Percentiles rank a stretch among this genome's conserved stretches.
phyloP scores from a whole-genome alignment of 2,113 vertebrate genomes.

The Turnix velox region DNA sequence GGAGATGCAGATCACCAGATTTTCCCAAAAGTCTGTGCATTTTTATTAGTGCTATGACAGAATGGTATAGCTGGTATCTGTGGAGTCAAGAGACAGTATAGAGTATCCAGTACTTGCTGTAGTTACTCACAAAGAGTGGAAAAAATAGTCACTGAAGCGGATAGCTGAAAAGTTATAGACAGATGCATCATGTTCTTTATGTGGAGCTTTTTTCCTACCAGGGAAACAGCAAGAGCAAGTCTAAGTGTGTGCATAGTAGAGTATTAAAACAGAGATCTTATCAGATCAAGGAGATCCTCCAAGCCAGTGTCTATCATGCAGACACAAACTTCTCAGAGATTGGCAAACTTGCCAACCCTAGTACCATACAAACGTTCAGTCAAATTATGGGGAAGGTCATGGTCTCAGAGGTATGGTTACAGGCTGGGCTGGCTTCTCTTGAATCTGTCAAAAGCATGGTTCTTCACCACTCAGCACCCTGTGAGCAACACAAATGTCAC shows the following conservation, averaged over 20 bases:
- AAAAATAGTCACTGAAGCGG: neutral
- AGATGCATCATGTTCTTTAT: neutral
- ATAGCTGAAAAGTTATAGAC: neutral
- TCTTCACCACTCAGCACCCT: neutral
- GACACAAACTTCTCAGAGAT: neutral
- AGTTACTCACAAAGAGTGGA: neutral
- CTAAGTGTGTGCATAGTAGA: neutral
- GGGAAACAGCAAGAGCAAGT: neutral
- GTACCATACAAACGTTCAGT: neutral
- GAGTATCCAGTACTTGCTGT: neutral
- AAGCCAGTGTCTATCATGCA: neutral
- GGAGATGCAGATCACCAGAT: neutral
- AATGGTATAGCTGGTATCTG: neutral
- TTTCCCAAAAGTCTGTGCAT: neutral
- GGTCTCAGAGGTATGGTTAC: neutral
- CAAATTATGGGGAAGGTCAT: neutral
- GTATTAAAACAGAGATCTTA: fast-evolving
- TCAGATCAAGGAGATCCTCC: neutral
- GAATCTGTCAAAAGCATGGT: neutral
- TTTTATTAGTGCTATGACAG: neutral
- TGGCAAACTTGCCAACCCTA: neutral
- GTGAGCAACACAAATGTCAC: neutral
- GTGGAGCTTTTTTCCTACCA: neutral
- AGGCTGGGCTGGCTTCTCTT: neutral
- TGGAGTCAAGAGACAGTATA: neutral